A percentile compares a stretch with the other conserved stretches of the same genome.
These are phyloP conservation scores for Batillaria attramentaria DNA, from an alignment of 1,140 invertebrate genomes.

Conservation along the genomic window DNA sequence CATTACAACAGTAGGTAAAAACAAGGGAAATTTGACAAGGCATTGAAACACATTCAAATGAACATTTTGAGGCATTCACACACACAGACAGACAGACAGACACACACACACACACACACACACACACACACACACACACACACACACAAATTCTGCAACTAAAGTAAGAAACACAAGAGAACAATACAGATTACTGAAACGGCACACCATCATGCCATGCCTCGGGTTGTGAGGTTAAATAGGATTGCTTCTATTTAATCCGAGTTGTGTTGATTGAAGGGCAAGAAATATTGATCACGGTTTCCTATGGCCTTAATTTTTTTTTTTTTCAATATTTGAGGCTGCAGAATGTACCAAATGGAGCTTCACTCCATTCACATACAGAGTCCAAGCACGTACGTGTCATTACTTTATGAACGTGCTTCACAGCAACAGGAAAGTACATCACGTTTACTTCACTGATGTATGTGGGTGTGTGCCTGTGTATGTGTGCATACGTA, in stretches of 20 bases:
- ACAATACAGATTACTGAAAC: background rate
- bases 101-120: conserved; percentile 4
- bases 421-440: background rate
- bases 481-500: background rate
- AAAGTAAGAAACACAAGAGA: too few relatives aligned
- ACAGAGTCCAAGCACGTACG: too few relatives aligned
- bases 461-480: background rate
- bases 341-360: background rate
- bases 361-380: background rate
- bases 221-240: background rate
- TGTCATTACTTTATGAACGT: background rate
- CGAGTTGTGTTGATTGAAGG: background rate
- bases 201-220: background rate
- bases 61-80: background rate
- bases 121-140: background rate
- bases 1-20: background rate
- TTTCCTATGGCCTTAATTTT: background rate
- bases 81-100: background rate
- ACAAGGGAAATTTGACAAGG: background rate
- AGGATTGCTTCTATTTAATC: background rate
- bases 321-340: background rate
- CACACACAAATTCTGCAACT: background rate
- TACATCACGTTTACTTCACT: background rate
- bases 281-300: background rate
- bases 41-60: background rate